These are phyloP conservation scores for Megaceryle torquata DNA, from an alignment of 2,113 vertebrate species.

Conservation along the genomic window DNA sequence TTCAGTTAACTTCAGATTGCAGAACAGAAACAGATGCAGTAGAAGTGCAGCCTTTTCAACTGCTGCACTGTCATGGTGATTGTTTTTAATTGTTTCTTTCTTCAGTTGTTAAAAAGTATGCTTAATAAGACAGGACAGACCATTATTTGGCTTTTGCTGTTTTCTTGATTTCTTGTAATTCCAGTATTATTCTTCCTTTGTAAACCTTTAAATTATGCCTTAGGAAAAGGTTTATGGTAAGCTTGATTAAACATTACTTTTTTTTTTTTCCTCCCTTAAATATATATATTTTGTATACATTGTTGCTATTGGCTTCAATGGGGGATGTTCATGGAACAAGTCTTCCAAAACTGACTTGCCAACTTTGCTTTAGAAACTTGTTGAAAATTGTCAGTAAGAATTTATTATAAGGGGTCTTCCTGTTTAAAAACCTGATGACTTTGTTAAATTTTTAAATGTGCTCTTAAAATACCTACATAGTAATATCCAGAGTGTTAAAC, in stretches of 20 bases:
- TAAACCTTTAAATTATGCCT: neutral
- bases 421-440: neutral
- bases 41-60: neutral
- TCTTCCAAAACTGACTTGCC: neutral
- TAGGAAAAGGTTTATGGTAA: neutral
- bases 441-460: neutral
- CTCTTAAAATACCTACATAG: neutral
- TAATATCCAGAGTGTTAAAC: neutral
- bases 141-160: neutral
- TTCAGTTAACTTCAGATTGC: neutral
- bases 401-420: neutral
- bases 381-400: neutral
- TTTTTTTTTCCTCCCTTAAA: neutral
- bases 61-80: neutral
- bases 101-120: neutral
- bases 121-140: neutral
- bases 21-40: neutral
- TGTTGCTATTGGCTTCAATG: neutral
- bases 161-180: neutral
- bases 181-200: neutral
- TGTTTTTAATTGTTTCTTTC: neutral
- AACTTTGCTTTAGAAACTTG: neutral
- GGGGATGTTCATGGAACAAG: neutral
- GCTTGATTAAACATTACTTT: neutral
- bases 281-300: neutral